Base-by-base conservation (phyloP, 2,888 invertebrate genomes). In the Eupeodes luniger region DNA sequence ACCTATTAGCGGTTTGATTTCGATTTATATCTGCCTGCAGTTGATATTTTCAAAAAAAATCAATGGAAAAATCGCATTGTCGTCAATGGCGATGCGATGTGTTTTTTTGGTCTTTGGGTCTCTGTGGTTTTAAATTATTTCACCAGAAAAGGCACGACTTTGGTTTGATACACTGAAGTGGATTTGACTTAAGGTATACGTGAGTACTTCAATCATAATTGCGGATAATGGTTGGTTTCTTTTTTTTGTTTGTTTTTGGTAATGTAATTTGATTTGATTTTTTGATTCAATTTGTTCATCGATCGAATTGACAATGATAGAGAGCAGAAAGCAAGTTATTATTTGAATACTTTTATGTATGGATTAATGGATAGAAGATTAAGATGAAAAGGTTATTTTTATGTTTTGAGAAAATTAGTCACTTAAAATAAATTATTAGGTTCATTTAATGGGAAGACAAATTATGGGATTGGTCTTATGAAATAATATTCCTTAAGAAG, bases 1-100 rank as follows among this genome's bases (percentile, higher is more conserved):
- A 84, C 72, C 87, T 72, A 80, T 84, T 88, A 81, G 80, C 61
- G 80, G 82, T 80, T 83, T 77, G 55, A 62, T 77, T 84, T 80
- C 55, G 77, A 74, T 77, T 72, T 77, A 72, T 76, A 27, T 2
- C 27, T 27, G 27, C 27, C 75, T 55, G 61, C 61, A 74, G 57
- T 36, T 66, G 51, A 76, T 66, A 34, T 53, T 67, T 67, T 44
- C 70, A 74, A 47, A 75, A 47, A 75, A 34, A 64, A 59, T 82
- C 74, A 74, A 62, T 55, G 51, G 62, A 69, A 62, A 72, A 57
- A 27, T 27, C 27, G 27, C 70, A 78, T 51, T 79, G 75, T 75
- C 70, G 74, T 79, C 51, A 19, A 59, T 62, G 36, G 34, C 36
- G 10, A 51, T 36, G 34, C 36, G 6, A 44, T 44, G 70, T 44